Conservation (phyloP, 2,797 vertebrate genomes). For the Etheostoma nigrum region DNA sequence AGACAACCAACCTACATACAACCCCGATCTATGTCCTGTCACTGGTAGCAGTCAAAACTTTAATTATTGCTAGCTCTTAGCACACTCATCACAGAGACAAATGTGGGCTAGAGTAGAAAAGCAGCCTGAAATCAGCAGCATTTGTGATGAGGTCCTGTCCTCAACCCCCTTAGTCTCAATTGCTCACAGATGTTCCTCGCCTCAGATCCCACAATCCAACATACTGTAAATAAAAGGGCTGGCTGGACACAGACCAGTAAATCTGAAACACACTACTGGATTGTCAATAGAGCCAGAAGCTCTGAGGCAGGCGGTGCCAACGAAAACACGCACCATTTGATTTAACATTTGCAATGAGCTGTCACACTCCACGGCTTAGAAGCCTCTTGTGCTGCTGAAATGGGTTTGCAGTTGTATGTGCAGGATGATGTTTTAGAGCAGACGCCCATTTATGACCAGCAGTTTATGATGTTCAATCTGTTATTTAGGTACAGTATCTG, state of each 20-base stretch:
- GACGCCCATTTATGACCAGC: too few relatives aligned
- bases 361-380: slow-evolving; percentile 41
- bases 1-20: neutral
- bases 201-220: slow-evolving; percentile 64
- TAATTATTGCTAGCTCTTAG: slow-evolving; percentile 27
- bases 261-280: slow-evolving; percentile 77
- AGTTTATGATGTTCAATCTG: slow-evolving; percentile 30
- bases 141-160: slow-evolving; percentile 59
- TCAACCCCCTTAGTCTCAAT: slow-evolving; percentile 62
- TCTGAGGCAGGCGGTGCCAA: slow-evolving; percentile 54
- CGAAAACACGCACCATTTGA: slow-evolving; percentile 67
- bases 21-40: slow-evolving; percentile 2
- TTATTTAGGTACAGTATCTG: slow-evolving; percentile 9
- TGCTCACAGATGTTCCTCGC: slow-evolving; percentile 79
- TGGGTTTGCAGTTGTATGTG: slow-evolving; percentile 17
- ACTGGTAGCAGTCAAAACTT: slow-evolving; percentile 20
- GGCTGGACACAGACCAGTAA: slow-evolving; percentile 70
- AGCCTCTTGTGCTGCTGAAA: slow-evolving; percentile 30
- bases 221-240: slow-evolving; percentile 74
- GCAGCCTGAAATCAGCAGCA: slow-evolving; percentile 49
- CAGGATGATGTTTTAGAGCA: neutral
- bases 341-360: slow-evolving; percentile 62
- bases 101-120: slow-evolving; percentile 34
- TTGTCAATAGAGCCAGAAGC: slow-evolving; percentile 59
- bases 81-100: slow-evolving; percentile 23